phyloP scores from a whole-genome alignment of 1,140 invertebrate genomes.

The Nomia melanderi region DNA sequence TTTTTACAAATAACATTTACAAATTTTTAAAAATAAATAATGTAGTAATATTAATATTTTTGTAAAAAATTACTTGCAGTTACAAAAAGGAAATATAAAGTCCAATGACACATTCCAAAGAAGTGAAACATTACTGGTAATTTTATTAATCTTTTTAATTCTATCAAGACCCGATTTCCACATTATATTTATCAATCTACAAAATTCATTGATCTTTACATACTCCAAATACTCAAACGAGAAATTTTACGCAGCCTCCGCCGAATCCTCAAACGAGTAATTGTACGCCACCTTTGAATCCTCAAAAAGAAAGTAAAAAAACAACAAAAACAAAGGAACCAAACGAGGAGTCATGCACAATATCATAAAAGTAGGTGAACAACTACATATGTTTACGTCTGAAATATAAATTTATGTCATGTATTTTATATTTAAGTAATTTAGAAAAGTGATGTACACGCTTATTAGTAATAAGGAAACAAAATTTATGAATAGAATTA shows the following conservation, averaged over 20 bases:
- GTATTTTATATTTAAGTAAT: constrained; percentile 9
- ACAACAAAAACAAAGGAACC: background rate
- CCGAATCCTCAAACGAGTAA: background rate
- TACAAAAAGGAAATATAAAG: background rate
- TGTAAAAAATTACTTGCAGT: background rate
- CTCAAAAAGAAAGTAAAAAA: background rate
- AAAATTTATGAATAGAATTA: constrained; percentile 22
- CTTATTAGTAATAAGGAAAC: constrained; percentile 33
- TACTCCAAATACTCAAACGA: background rate
- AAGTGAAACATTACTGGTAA: background rate
- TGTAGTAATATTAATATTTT: too few species aligned
- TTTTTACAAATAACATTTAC: background rate
- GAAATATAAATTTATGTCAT: background rate
- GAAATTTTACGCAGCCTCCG: too few species aligned
- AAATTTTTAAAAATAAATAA: background rate
- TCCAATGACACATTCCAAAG: background rate
- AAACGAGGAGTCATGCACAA: background rate
- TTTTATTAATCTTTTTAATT: background rate
- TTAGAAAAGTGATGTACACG: background rate
- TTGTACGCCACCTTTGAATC: background rate
- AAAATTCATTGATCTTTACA: background rate
- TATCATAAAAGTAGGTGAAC: background rate
- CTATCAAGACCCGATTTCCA: background rate
- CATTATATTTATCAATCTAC: background rate
- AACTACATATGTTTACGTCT: background rate